A percentile compares a stretch with the other conserved stretches of the same genome.
These are phyloP conservation scores for Scaptomyza cyrtandrae DNA, from an alignment of 2,888 invertebrate genomes.

Conservation along the genomic window DNA sequence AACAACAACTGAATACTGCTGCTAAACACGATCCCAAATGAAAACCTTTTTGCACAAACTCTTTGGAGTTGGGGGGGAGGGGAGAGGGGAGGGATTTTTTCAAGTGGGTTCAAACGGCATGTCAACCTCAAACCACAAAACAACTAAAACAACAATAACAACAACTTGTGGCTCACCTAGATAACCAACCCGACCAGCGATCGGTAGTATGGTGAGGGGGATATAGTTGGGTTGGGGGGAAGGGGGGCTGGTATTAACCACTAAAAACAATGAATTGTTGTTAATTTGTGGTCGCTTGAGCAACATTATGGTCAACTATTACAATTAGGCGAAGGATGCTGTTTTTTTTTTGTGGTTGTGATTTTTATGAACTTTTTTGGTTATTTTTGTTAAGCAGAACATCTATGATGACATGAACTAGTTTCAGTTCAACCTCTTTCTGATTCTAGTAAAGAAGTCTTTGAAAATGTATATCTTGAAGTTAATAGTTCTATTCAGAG, in stretches of 20 bases:
- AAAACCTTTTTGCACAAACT: slow-evolving; percentile 41
- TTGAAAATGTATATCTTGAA: too few species aligned
- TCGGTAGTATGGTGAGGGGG: not conserved
- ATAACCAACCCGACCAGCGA: slow-evolving; percentile 44
- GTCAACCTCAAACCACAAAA: slow-evolving; percentile 51
- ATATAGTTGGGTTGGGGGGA: not conserved
- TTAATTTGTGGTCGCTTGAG: slow-evolving; percentile 26
- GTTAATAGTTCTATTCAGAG: too few species aligned
- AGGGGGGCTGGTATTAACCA: not conserved
- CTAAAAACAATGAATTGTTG: slow-evolving; percentile 70
- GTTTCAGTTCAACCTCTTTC: too few species aligned
- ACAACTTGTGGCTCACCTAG: slow-evolving; percentile 64
- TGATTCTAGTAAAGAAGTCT: not conserved
- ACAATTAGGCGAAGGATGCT: slow-evolving; percentile 9
- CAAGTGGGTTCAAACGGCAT: slow-evolving; percentile 52
- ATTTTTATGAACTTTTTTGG: not conserved
- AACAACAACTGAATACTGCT: slow-evolving; percentile 15
- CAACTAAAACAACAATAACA: slow-evolving; percentile 25
- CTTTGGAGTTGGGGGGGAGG: not conserved
- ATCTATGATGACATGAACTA: too few species aligned
- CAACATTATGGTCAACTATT: slow-evolving; percentile 18
- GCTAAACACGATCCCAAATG: slow-evolving; percentile 30
- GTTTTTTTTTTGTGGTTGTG: not conserved
- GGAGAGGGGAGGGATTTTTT: slow-evolving; percentile 10
- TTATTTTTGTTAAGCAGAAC: too few species aligned